A percentile compares a stretch with the other conserved stretches of the same genome.
Conservation (phyloP, 2,113 vertebrate genomes). For the Trachemys scripta region DNA sequence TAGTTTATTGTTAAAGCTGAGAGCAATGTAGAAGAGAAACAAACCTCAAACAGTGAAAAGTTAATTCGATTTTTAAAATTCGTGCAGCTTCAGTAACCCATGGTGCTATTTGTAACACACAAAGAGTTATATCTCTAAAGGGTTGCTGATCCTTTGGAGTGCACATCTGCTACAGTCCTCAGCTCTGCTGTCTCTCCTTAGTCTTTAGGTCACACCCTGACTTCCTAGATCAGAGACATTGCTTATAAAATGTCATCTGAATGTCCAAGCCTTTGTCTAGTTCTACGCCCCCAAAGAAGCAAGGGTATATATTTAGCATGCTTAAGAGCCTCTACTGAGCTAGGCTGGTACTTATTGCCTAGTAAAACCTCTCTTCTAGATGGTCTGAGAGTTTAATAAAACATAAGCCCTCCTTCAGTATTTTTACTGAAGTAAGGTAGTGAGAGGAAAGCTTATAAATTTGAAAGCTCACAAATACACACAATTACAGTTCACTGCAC, state of each 20-base stretch:
- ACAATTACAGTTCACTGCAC: too few relatives aligned
- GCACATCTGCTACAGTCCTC: background rate
- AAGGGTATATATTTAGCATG: background rate
- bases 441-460: too few relatives aligned
- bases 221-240: background rate
- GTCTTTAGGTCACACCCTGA: background rate
- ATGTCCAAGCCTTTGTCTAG: background rate
- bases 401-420: background rate
- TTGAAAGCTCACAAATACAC: too few relatives aligned
- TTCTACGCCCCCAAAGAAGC: background rate
- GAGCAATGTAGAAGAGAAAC: background rate
- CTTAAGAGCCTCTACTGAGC: background rate
- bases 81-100: background rate
- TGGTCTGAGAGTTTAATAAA: background rate
- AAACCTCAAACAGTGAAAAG: background rate
- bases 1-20: background rate
- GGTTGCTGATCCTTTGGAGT: background rate
- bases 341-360: background rate
- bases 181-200: background rate
- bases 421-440: conserved; percentile 11
- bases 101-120: too few relatives aligned
- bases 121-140: background rate
- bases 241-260: background rate
- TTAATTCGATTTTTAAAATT: background rate
- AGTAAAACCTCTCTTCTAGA: background rate